Evolutionary conservation across 2,113 vertebrate genomes (phyloP).

Genomic region (Notothenia rossii): DNA sequence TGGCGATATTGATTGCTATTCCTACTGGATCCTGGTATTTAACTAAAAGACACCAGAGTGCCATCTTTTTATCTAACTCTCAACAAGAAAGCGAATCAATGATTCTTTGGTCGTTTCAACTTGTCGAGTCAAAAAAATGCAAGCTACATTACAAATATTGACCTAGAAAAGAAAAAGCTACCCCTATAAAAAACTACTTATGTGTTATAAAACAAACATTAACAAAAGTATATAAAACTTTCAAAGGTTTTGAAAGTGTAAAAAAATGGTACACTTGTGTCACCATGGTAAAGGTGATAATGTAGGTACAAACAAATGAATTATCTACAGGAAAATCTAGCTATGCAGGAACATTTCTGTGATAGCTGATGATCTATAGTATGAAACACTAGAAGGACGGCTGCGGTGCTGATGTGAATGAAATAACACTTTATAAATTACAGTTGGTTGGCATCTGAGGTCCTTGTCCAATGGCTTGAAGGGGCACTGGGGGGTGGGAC

Average conservation of each 20-base stretch:
- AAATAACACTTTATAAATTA: conserved; percentile 34
- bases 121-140: conserved; percentile 34
- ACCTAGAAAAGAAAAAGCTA: conserved; percentile 43
- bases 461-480: conserved; percentile 51
- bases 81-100: not conserved
- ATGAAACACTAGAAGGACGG: conserved; percentile 29
- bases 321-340: conserved; percentile 49
- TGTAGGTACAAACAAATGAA: conserved; percentile 50
- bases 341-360: conserved; percentile 32
- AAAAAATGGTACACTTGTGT: conserved; percentile 74
- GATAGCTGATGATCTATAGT: conserved; percentile 22
- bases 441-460: conserved; percentile 53
- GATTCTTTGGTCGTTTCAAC: conserved; percentile 27
- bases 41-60: not conserved
- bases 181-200: conserved; percentile 52
- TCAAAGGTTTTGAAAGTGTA: conserved; percentile 81
- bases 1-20: not conserved
- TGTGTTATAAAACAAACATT: conserved; percentile 81
- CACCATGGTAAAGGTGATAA: conserved; percentile 43
- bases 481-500: not conserved
- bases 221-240: conserved; percentile 84
- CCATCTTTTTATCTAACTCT: conserved; percentile 6
- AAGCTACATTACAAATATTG: conserved; percentile 50
- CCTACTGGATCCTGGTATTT: not conserved
- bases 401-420: not conserved